Evolutionary conservation across 2,113 vertebrate species (phyloP).

Genomic region (Ancistrus triradiatus): DNA sequence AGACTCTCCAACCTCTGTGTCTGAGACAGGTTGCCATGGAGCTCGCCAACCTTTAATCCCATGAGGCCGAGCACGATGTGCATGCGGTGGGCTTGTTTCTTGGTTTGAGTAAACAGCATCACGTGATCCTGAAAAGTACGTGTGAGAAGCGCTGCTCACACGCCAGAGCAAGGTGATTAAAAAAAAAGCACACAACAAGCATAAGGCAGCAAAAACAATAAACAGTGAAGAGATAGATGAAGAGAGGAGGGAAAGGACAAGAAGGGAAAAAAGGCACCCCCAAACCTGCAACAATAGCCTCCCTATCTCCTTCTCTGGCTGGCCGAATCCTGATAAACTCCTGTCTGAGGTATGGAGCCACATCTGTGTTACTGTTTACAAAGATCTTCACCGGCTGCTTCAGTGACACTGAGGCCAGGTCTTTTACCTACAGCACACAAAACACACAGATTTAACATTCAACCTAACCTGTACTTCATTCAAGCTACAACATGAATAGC

Average conservation of each 20-base stretch:
- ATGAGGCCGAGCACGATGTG: slow-evolving; percentile 93
- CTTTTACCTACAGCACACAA: slow-evolving; percentile 78
- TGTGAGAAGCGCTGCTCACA: slow-evolving; percentile 80
- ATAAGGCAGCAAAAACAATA: not conserved
- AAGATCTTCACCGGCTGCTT: slow-evolving; percentile 88
- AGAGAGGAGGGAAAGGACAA: no score
- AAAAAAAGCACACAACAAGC: no score
- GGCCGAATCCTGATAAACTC: slow-evolving; percentile 91
- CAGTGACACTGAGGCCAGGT: slow-evolving; percentile 89
- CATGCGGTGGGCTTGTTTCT: slow-evolving; percentile 95
- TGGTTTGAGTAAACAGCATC: slow-evolving; percentile 97
- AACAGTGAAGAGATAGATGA: not conserved
- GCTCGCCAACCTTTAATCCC: slow-evolving; percentile 89
- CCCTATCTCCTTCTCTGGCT: slow-evolving; percentile 86
- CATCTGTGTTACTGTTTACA: slow-evolving; percentile 97
- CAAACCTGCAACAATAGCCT: slow-evolving; percentile 87
- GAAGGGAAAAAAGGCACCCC: not conserved
- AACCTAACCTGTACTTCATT: no score
- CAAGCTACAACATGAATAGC: no score
- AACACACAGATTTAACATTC: not conserved
- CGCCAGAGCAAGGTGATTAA: not conserved
- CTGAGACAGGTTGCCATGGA: slow-evolving; percentile 94
- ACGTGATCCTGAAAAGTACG: slow-evolving; percentile 92
- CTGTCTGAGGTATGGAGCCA: slow-evolving; percentile 91
- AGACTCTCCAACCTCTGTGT: slow-evolving; percentile 88